Evolutionary conservation across 2,888 invertebrate species (phyloP), one percentile per base, ranked within the genome.

Genomic region (Ellobium chinense): DNA sequence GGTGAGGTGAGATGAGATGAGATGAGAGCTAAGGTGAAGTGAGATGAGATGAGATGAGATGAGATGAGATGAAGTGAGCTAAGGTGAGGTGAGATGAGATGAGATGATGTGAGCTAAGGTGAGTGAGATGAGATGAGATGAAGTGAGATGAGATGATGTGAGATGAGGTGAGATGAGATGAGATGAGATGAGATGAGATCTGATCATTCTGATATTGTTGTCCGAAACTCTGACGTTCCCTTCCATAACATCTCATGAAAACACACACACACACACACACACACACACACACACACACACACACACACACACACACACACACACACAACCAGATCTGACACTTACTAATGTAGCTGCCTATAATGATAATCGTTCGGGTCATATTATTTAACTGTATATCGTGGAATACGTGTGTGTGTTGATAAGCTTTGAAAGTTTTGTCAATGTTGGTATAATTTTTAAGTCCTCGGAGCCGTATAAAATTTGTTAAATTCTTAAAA

Each of bases 211-310:
- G n/a, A n/a, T n/a, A n/a, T n/a, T n/a, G n/a, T n/a, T n/a, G n/a
- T n/a, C 37, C 1, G 37, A 37, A 36, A 69, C n/a, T 1, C n/a
- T 12, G 39, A 29, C 69, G 46, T 46, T 24, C 39, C 7, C 69
- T 18, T 46, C 21, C 69, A 46, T 46, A 39, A 37, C 21, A 37
- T n/a, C 39, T 29, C 56, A 70, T 31, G 31, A 29, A 70, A 46
- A 56, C 70, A 29, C 9, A 56, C 56, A 54, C 29, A 56, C 70
- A 70, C 70, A 54, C 69, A 69, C 69, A 69, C 69, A 69, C 69
- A 39, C 37, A 69, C 69, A 39, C 37, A 39, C 69, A 39, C 69
- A 69, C 69, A 69, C 69, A 69, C 69, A 37, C 69, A 69, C 69
- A 37, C 69, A 69, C 69, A 37, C 69, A 37, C 56, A 56, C 18